These are phyloP conservation scores for Trachelus stipa DNA, from an alignment of 2,888 invertebrate species.

Conservation along the genomic window DNA sequence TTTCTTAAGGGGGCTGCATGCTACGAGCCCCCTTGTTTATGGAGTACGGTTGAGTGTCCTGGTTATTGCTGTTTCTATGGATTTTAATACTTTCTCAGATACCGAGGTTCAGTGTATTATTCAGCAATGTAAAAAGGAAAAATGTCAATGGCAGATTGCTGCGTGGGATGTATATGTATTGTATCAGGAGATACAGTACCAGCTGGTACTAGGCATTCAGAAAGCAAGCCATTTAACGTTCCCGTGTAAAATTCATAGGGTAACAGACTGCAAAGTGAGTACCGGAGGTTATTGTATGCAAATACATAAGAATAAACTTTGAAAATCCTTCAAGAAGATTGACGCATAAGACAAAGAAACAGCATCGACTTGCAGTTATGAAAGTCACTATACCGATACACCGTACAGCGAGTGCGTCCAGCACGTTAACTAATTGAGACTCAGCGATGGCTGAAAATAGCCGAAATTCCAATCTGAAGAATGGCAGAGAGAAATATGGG, in stretches of 20 bases:
- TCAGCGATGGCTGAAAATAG: constrained; percentile 63
- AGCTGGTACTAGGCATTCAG: background rate
- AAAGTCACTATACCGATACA: background rate
- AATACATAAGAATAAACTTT: background rate
- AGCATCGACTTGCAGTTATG: background rate
- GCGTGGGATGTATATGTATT: background rate
- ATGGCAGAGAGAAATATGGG: constrained; percentile 52
- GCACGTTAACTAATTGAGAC: constrained; percentile 61
- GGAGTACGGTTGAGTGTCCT: too few relatives aligned
- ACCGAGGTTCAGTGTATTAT: background rate
- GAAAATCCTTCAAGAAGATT: background rate
- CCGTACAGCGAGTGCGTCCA: background rate
- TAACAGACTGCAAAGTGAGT: background rate
- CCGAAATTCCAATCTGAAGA: constrained; percentile 63
- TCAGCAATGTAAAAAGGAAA: background rate
- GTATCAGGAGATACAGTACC: background rate
- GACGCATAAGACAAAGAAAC: background rate
- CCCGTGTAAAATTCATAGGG: background rate
- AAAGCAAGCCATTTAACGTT: background rate
- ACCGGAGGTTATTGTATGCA: background rate
- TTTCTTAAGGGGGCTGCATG: too few relatives aligned
- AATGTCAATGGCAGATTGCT: background rate
- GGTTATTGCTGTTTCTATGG: background rate
- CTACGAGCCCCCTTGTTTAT: too few relatives aligned
- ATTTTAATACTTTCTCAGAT: background rate